Evolutionary conservation across 1,140 invertebrate species (phyloP).

Genomic region (Drosophila leontia): DNA sequence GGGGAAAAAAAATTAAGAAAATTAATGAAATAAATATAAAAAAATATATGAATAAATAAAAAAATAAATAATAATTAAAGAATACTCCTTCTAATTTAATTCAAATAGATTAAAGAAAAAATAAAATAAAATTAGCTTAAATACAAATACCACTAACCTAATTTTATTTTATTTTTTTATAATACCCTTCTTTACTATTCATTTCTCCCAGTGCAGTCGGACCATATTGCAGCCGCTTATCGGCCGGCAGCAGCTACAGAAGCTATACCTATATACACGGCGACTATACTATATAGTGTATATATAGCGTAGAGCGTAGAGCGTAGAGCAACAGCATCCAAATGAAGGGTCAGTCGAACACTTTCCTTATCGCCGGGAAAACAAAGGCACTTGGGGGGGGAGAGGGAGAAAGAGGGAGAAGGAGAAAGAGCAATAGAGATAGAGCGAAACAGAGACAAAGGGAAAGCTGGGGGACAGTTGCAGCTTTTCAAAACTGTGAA

Average conservation of each 20-base stretch:
- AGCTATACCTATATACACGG: slow-evolving; percentile 1
- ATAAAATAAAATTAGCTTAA: too few relatives aligned
- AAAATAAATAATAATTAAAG: not conserved
- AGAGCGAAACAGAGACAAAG: not conserved
- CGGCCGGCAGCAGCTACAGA: slow-evolving; percentile 53
- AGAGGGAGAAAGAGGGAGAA: not conserved
- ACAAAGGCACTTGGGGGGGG: slow-evolving; percentile 13
- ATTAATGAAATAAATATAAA: too few relatives aligned
- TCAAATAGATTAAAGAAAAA: too few relatives aligned
- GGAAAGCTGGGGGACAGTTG: not conserved
- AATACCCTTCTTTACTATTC: too few relatives aligned
- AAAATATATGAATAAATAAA: too few relatives aligned
- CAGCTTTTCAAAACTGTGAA: slow-evolving; percentile 4
- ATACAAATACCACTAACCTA: too few relatives aligned
- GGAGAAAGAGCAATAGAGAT: not conserved
- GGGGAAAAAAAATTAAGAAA: too few relatives aligned
- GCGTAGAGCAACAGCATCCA: slow-evolving; percentile 8
- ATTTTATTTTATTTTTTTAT: too few relatives aligned
- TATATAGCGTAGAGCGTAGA: not conserved
- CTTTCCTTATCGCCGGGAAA: slow-evolving; percentile 50
- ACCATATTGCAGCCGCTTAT: slow-evolving; percentile 65
- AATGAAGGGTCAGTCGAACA: slow-evolving; percentile 39
- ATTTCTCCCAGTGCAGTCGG: slow-evolving; percentile 17
- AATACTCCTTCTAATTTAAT: too few relatives aligned
- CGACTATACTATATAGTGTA: not conserved